These are phyloP conservation scores for Drosophila austrosaltans DNA, from an alignment of 2,888 invertebrate genomes.

Conservation along the genomic window DNA sequence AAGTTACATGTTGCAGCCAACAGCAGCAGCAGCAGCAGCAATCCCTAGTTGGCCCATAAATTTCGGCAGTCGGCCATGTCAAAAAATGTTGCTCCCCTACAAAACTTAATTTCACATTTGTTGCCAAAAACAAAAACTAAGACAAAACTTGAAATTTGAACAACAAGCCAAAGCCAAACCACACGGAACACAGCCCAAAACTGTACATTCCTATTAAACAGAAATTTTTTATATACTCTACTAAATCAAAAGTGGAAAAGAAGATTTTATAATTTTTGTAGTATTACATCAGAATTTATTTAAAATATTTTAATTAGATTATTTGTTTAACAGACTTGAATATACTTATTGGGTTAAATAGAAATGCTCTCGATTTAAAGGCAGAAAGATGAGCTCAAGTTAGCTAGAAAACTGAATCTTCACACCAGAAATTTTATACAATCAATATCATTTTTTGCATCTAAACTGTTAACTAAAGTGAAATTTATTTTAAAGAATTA, in stretches of 20 bases:
- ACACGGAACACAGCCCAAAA: neutral
- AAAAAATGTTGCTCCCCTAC: constrained; percentile 54
- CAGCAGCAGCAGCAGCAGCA: neutral
- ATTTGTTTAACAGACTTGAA: no score
- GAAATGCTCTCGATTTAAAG: no score
- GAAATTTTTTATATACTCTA: neutral
- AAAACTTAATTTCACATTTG: constrained; percentile 64
- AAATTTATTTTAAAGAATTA: no score
- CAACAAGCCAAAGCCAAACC: neutral
- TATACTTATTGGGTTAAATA: no score
- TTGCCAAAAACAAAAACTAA: constrained; percentile 56
- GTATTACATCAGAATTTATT: no score
- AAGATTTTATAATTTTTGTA: no score
- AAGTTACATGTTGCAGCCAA: neutral
- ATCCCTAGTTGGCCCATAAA: constrained; percentile 50
- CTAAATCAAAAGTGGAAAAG: neutral
- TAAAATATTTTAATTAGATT: no score
- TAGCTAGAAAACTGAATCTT: no score
- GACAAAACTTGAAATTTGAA: constrained; percentile 13
- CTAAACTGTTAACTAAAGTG: no score
- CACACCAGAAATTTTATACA: no score
- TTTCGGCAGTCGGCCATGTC: constrained; percentile 60
- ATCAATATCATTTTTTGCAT: no score
- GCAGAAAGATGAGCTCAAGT: no score
- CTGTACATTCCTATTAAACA: neutral